Conservation (phyloP, 2,888 invertebrate genomes). For the Agelastica alni region DNA sequence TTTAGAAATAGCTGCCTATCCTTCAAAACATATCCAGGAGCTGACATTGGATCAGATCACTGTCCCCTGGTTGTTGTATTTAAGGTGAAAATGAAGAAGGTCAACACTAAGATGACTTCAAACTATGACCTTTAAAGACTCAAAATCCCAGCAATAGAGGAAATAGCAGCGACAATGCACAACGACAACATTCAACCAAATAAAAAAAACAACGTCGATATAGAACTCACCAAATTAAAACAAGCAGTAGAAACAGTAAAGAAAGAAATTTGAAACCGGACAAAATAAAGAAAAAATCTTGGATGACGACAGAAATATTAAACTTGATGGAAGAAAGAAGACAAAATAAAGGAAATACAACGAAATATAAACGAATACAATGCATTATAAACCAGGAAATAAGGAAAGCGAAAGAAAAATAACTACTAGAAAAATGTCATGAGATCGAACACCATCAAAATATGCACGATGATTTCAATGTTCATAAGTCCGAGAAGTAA, state of each 20-base stretch:
- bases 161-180: no score
- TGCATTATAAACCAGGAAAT: no score
- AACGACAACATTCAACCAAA: constrained; percentile 8
- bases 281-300: not conserved
- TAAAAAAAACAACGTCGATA: not conserved
- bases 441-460: not conserved
- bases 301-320: no score
- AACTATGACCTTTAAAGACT: constrained; percentile 17
- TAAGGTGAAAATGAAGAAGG: constrained; percentile 22
- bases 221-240: constrained; percentile 4
- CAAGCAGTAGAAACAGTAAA: constrained; percentile 11
- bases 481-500: no score
- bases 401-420: not conserved
- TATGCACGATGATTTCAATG: no score
- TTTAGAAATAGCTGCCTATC: constrained; percentile 8
- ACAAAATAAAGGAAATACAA: no score
- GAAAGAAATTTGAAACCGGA: not conserved
- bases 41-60: constrained; percentile 10
- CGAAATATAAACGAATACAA: no score
- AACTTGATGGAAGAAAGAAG: no score
- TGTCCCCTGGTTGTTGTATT: constrained; percentile 1
- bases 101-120: constrained; percentile 1
- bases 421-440: not conserved
- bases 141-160: constrained; percentile 8
- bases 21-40: constrained; percentile 9